Conservation (phyloP, 2,797 vertebrate genomes). For the Acanthiza pusilla region DNA sequence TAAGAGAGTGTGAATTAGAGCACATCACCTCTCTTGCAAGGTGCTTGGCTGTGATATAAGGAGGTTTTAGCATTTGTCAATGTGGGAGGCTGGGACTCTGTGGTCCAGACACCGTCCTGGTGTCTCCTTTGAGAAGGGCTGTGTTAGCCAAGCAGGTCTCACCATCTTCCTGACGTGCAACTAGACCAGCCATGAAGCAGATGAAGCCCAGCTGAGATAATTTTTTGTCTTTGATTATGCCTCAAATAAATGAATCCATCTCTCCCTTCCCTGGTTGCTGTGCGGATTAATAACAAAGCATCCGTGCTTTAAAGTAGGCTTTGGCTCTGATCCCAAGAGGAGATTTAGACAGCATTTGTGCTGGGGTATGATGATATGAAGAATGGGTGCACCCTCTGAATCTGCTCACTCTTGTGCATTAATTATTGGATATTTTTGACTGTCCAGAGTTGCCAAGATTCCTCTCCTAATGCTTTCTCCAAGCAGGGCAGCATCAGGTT, state of each 20-base stretch:
- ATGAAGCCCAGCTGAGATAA: not conserved
- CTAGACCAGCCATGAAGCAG: not conserved
- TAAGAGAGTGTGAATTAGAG: not conserved
- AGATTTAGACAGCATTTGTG: not conserved
- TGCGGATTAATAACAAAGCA: slow-evolving; percentile 7
- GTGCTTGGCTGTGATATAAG: not conserved
- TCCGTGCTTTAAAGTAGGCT: not conserved
- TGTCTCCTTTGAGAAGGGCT: not conserved
- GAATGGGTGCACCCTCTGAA: not conserved
- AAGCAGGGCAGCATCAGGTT: not conserved
- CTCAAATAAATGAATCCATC: not conserved
- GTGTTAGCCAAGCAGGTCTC: not conserved
- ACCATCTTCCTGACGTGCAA: not conserved
- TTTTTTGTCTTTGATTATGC: not conserved
- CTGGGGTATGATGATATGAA: not conserved
- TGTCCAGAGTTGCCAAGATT: not conserved
- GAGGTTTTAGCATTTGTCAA: not conserved
- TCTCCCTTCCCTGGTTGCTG: not conserved
- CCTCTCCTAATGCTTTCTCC: not conserved
- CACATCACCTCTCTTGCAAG: not conserved
- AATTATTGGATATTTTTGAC: not conserved
- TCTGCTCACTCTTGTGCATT: not conserved
- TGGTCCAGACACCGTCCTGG: not conserved
- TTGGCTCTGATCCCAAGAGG: slow-evolving; percentile 42
- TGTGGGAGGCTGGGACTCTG: not conserved